Evolutionary conservation across 2,888 invertebrate genomes (phyloP).

Genomic region (Tipula unca): DNA sequence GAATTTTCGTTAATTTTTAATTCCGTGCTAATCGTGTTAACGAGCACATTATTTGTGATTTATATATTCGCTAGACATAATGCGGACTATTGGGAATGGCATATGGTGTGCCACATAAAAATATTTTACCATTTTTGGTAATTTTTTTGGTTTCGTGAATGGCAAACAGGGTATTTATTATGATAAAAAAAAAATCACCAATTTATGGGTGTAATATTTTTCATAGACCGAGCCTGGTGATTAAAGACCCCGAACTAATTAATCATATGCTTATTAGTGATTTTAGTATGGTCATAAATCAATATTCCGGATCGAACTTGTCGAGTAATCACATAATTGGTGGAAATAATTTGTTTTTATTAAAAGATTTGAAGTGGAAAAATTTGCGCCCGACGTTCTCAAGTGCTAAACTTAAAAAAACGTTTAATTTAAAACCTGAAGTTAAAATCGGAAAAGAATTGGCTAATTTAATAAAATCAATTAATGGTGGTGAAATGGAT

Average conservation of each 20-base stretch:
- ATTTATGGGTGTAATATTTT: slow-evolving; percentile 40
- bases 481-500: slow-evolving; percentile 31
- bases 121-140: neutral
- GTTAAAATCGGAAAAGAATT: slow-evolving; percentile 34
- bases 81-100: neutral
- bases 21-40: neutral
- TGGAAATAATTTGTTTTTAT: slow-evolving; percentile 40
- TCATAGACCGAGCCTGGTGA: slow-evolving; percentile 40
- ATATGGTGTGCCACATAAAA: neutral
- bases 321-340: slow-evolving; percentile 38
- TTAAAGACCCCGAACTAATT: slow-evolving; percentile 42
- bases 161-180: neutral
- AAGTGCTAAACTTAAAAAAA: slow-evolving; percentile 38
- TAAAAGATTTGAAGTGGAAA: slow-evolving; percentile 42
- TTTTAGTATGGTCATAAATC: slow-evolving; percentile 41
- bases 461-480: slow-evolving; percentile 28
- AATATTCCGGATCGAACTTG: slow-evolving; percentile 33
- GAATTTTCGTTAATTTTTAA: neutral
- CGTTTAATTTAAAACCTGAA: slow-evolving; percentile 37
- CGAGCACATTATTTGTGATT: neutral
- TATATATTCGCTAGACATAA: neutral
- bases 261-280: slow-evolving; percentile 44
- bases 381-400: slow-evolving; percentile 43
- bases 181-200: slow-evolving; percentile 28
- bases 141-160: neutral